A percentile compares a stretch with the other conserved stretches of the same genome.
Evolutionary conservation across 2,113 vertebrate genomes (phyloP).

Genomic region (Conger conger): DNA sequence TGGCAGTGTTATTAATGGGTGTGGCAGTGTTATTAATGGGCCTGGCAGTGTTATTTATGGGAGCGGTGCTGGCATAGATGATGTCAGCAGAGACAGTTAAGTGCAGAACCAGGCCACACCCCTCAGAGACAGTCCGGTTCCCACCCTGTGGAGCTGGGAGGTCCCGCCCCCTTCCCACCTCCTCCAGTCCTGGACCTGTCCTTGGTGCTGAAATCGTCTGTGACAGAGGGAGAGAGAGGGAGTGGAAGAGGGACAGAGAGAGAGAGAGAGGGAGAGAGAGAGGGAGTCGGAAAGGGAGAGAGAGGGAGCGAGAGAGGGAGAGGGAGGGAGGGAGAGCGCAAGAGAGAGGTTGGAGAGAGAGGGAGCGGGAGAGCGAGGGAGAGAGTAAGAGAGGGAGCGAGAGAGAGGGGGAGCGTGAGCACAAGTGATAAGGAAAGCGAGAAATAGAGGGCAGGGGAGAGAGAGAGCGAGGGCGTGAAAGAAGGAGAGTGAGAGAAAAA

Average conservation of each 20-base stretch:
- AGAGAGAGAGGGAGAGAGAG: conserved; percentile 4
- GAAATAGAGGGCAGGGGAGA: neutral
- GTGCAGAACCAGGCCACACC: neutral
- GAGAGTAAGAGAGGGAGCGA: neutral
- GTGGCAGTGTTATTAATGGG: no score
- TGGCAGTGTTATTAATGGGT: no score
- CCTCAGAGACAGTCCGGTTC: conserved; percentile 4
- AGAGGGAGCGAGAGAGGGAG: neutral
- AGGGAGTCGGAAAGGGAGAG: neutral
- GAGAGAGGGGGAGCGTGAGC: conserved; percentile 3
- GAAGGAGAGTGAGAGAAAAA: neutral
- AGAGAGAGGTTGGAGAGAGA: conserved; percentile 10
- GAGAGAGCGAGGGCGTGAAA: neutral
- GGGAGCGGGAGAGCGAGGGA: neutral
- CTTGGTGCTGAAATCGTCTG: conserved; percentile 26
- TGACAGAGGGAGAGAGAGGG: neutral
- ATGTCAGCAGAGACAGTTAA: neutral
- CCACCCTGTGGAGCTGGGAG: neutral
- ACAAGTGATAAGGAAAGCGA: neutral
- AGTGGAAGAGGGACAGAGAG: neutral
- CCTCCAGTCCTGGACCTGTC: conserved; percentile 24
- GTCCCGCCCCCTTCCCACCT: neutral
- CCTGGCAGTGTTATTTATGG: neutral
- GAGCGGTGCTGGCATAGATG: neutral
- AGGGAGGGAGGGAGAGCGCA: neutral